A percentile compares a stretch with the other conserved stretches of the same genome.
Conservation (phyloP, 1,140 invertebrate species). For the Neuroterus valhalla region DNA sequence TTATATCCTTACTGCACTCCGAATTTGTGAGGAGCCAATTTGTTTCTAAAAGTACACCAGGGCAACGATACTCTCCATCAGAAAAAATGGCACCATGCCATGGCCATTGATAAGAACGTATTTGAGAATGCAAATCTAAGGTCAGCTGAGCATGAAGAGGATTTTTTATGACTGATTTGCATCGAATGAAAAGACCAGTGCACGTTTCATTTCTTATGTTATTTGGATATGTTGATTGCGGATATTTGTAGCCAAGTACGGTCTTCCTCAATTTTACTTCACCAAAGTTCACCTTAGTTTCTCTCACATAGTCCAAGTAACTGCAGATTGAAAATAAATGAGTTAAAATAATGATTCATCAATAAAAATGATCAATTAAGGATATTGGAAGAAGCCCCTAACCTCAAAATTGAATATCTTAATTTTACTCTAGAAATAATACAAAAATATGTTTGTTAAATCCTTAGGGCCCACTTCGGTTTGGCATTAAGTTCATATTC, state of each 20-base stretch:
- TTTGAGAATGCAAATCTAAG: conserved; percentile 45
- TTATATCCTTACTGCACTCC: conserved; percentile 74
- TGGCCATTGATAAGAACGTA: conserved; percentile 73
- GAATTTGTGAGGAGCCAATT: conserved; percentile 80
- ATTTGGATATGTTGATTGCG: too few species aligned
- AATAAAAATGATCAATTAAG: too few species aligned
- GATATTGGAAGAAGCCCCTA: too few species aligned
- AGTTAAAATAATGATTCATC: background rate
- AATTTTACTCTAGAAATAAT: too few species aligned
- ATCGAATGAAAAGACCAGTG: conserved; percentile 55
- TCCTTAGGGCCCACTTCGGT: too few species aligned
- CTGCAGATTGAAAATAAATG: conserved; percentile 31
- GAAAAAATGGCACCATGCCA: conserved; percentile 83
- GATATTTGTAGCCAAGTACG: too few species aligned
- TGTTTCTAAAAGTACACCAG: conserved; percentile 78
- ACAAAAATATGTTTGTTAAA: too few species aligned
- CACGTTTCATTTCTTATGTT: conserved; percentile 32
- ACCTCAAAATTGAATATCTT: too few species aligned
- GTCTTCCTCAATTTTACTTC: conserved; percentile 11
- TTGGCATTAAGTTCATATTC: too few species aligned
- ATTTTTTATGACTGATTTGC: conserved; percentile 59
- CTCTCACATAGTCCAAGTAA: conserved; percentile 3
- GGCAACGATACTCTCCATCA: conserved; percentile 80
- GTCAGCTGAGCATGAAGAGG: conserved; percentile 47
- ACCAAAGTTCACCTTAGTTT: too few species aligned